Conservation (phyloP, 1,140 invertebrate genomes). For the Phocides pigmalion region DNA sequence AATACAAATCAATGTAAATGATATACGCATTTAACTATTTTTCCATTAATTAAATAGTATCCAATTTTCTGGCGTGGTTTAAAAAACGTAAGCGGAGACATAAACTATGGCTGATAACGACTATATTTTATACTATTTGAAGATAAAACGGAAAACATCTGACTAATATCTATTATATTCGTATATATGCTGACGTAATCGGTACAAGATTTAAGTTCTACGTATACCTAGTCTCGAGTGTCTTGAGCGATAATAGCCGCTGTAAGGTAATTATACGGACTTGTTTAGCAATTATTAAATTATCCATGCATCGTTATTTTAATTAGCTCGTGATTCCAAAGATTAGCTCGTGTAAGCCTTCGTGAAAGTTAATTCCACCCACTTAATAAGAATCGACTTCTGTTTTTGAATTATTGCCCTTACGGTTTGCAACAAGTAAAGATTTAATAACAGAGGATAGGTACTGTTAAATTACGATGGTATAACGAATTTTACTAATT, state of each 20-base stretch:
- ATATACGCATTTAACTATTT: too few relatives aligned
- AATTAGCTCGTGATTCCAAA: conserved; percentile 56
- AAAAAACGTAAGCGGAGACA: too few relatives aligned
- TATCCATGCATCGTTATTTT: conserved; percentile 56
- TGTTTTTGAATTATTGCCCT: conserved; percentile 41
- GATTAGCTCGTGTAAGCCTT: conserved; percentile 44
- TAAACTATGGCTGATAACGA: too few relatives aligned
- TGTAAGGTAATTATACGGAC: conserved; percentile 47
- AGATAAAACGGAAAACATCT: too few relatives aligned
- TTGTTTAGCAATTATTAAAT: conserved; percentile 54
- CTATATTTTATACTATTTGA: too few relatives aligned
- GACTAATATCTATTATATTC: neutral
- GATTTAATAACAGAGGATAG: neutral
- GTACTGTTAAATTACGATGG: neutral
- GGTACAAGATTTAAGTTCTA: neutral
- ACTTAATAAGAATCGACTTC: conserved; percentile 47
- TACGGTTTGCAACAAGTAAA: neutral
- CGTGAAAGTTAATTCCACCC: conserved; percentile 47
- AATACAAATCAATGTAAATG: too few relatives aligned
- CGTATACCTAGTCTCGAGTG: conserved; percentile 4
- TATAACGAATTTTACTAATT: conserved; percentile 20
- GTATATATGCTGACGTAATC: neutral
- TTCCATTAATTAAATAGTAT: too few relatives aligned
- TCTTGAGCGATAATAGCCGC: conserved; percentile 11
- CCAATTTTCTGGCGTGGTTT: too few relatives aligned